A percentile compares a stretch with the other conserved stretches of the same genome.
phyloP scores from a whole-genome alignment of 1,140 invertebrate genomes.

The Ooceraea biroi region DNA sequence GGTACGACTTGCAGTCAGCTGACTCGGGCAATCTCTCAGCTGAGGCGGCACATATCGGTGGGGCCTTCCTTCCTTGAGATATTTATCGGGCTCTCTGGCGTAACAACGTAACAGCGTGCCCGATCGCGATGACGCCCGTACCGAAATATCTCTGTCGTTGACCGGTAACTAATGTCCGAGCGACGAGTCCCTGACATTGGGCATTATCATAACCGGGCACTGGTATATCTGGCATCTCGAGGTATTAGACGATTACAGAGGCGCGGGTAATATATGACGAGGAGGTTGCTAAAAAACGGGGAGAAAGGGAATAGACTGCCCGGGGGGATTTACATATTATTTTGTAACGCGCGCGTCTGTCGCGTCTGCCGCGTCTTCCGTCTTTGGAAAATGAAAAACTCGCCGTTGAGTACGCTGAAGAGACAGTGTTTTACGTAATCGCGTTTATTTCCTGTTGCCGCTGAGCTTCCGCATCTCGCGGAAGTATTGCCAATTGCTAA shows the following conservation, averaged over 20 bases:
- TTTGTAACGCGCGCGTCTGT: neutral
- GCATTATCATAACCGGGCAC: conserved; percentile 45
- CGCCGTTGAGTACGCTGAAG: too few relatives aligned
- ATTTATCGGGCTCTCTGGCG: conserved; percentile 14
- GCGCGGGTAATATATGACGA: neutral
- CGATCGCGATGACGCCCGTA: conserved; percentile 34
- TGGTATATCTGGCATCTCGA: neutral
- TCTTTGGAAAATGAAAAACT: too few relatives aligned
- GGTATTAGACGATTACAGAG: conserved; percentile 10
- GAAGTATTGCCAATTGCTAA: too few relatives aligned
- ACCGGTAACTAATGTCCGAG: conserved; percentile 48
- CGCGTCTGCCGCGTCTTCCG: too few relatives aligned
- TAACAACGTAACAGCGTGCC: conserved; percentile 30
- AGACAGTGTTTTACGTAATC: too few relatives aligned
- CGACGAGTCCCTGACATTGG: conserved; percentile 45
- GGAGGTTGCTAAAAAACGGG: neutral
- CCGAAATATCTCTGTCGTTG: conserved; percentile 40
- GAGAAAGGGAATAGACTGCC: neutral
- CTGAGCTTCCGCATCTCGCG: too few relatives aligned
- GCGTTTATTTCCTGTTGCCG: too few relatives aligned
- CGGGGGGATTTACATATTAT: neutral
- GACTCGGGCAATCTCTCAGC: conserved; percentile 79
- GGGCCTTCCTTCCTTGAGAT: conserved; percentile 47
- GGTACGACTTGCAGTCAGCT: conserved; percentile 79
- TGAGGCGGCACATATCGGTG: conserved; percentile 62